phyloP scores from a whole-genome alignment of 1,140 invertebrate genomes.

The Bacillus rossius region DNA sequence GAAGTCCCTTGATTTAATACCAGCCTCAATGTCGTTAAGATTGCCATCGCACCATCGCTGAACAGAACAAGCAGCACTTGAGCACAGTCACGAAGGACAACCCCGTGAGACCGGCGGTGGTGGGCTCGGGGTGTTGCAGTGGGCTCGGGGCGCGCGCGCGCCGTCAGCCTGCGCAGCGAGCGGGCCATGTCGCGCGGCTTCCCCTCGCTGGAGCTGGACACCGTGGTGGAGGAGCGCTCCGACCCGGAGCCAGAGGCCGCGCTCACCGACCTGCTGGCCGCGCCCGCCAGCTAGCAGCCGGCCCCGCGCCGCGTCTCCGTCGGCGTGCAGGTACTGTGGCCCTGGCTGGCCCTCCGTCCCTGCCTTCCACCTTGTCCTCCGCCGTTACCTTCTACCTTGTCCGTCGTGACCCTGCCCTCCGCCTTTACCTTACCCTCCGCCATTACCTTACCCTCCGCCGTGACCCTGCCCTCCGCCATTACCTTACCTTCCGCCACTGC shows the following conservation, averaged over 20 bases:
- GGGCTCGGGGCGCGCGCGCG: conserved; percentile 38
- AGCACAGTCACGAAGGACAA: too few relatives aligned
- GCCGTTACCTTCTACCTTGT: not conserved
- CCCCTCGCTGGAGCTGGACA: conserved; percentile 69
- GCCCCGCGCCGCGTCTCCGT: not conserved
- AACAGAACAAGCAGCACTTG: too few relatives aligned
- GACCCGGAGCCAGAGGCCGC: conserved; percentile 64
- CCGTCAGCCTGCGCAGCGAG: conserved; percentile 58
- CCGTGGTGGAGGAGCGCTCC: conserved; percentile 70
- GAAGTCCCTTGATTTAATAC: too few relatives aligned
- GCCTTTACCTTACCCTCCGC: not conserved
- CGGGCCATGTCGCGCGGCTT: conserved; percentile 54
- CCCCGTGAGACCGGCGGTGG: too few relatives aligned
- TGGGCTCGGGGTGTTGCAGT: not conserved
- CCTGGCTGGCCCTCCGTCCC: not conserved
- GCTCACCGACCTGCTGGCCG: conserved; percentile 6
- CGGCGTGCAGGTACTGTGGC: not conserved
- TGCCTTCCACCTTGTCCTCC: not conserved
- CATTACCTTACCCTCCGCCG: not conserved
- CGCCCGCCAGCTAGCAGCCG: conserved; percentile 17
- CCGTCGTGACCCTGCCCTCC: not conserved
- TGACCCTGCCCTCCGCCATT: not conserved
- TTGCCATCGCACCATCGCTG: too few relatives aligned
- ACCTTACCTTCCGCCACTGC: not conserved
- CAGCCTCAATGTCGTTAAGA: too few relatives aligned